Base-by-base conservation (phyloP, 2,888 invertebrate species). In the Cephus sareptanus region DNA sequence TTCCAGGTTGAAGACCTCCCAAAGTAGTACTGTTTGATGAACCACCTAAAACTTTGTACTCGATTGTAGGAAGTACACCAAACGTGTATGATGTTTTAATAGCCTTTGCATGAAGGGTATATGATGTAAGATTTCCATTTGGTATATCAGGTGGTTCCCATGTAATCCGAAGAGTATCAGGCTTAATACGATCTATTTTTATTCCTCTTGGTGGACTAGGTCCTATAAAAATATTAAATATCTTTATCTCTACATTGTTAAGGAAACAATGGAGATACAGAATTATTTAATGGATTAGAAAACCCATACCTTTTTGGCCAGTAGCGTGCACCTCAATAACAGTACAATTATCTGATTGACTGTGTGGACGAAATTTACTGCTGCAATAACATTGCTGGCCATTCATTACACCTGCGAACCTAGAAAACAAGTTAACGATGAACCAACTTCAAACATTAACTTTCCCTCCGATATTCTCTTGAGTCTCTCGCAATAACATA, bases 151-250 rank as follows among this genome's bases (percentile, higher is more conserved):
- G 93, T 33, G 90, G 90, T 33, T 90, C 87, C 94, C 94, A 94
- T 1, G 86, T 86, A 69, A 93, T 82, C 30, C 86, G 80, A 0
- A 91, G 80, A 34, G 83, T 82, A 74, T 85, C 85, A 9, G 95
- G 95, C 77, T 93, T 90, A 84, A 94, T 94, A 12, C 82, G 78
- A 4, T 92, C 87, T 4, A 95, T 90, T 74, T 92, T 89, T 34
- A 96, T 87, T 79, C 94, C 92, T 80, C 92, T 92, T 0, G 97
- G 96, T n/a, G 95, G 95, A 11, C 95, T 95, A 31, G 96, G 95
- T 13, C 94, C 94, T 93, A 80, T 75, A 88, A 83, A 75, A 80
- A 71, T 89, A 86, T n/a, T 93, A 91, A 68, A 34, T 70, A 74
- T 34, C 75, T 68, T 30, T 56, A 56, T 56, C 23, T 56, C 56